A percentile compares a stretch with the other conserved stretches of the same genome.
phyloP scores from a whole-genome alignment of 2,113 vertebrate species.

The Pluvialis apricaria region DNA sequence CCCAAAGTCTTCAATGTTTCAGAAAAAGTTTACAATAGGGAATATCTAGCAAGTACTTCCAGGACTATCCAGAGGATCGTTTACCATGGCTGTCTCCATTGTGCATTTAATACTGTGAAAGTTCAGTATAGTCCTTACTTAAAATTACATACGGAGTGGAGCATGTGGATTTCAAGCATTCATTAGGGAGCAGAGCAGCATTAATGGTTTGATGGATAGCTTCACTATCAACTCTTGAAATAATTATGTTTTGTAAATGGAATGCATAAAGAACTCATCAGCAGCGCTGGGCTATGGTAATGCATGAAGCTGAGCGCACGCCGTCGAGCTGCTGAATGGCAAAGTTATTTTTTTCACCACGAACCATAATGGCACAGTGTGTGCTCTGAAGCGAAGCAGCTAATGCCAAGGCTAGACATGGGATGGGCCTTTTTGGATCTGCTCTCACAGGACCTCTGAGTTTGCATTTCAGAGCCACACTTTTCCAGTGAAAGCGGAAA shows the following conservation, averaged over 20 bases:
- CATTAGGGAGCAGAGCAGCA: background rate
- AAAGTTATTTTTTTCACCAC: background rate
- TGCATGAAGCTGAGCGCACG: background rate
- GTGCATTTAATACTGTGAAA: background rate
- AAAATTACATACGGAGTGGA: background rate
- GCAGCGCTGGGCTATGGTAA: background rate
- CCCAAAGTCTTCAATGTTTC: background rate
- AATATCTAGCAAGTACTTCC: background rate
- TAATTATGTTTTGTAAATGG: constrained; percentile 49
- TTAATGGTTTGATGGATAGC: constrained; percentile 44
- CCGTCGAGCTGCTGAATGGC: background rate
- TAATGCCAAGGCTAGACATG: background rate
- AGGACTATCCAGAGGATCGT: background rate
- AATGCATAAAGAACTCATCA: constrained; percentile 6
- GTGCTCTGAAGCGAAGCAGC: background rate
- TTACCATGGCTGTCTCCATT: background rate
- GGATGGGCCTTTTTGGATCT: background rate
- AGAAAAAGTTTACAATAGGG: background rate
- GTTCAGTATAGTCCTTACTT: background rate
- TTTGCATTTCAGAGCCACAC: background rate
- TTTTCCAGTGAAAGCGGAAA: background rate
- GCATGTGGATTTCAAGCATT: background rate
- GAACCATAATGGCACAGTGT: background rate
- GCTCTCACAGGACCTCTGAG: background rate
- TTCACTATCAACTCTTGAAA: constrained; percentile 43